phyloP scores from a whole-genome alignment of 1,140 invertebrate species.

The Druon quercuslanigerum region DNA sequence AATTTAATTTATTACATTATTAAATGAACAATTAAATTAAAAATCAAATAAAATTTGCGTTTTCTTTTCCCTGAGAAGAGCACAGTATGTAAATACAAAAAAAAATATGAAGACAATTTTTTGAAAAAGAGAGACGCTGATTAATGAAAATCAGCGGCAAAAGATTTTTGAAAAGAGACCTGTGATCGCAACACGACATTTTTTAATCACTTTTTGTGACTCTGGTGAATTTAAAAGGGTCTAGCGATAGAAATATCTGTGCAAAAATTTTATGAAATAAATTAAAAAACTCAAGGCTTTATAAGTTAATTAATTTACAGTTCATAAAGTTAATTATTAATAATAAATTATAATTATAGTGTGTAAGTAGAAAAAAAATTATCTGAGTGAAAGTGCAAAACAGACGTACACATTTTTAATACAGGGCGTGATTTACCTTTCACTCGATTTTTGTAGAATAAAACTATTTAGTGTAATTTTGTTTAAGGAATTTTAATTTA shows the following conservation, averaged over 20 bases:
- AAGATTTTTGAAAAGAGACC: background rate
- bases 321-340: too few species aligned
- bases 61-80: conserved; percentile 31
- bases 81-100: conserved; percentile 22
- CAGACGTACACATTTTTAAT: background rate
- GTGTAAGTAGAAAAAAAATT: background rate
- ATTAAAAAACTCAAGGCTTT: background rate
- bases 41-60: background rate
- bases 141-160: background rate
- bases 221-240: background rate
- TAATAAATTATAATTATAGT: too few species aligned
- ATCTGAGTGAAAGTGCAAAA: background rate
- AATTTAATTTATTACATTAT: too few species aligned
- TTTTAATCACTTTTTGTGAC: background rate
- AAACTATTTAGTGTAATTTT: background rate
- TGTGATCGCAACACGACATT: background rate
- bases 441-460: background rate
- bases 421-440: background rate
- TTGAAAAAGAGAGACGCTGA: background rate
- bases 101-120: background rate
- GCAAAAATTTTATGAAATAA: background rate
- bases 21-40: too few species aligned
- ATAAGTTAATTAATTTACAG: too few species aligned
- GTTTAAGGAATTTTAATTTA: background rate
- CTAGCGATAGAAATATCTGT: background rate